phyloP scores from a whole-genome alignment of 2,797 vertebrate genomes.

The Megaceryle alcyon region DNA sequence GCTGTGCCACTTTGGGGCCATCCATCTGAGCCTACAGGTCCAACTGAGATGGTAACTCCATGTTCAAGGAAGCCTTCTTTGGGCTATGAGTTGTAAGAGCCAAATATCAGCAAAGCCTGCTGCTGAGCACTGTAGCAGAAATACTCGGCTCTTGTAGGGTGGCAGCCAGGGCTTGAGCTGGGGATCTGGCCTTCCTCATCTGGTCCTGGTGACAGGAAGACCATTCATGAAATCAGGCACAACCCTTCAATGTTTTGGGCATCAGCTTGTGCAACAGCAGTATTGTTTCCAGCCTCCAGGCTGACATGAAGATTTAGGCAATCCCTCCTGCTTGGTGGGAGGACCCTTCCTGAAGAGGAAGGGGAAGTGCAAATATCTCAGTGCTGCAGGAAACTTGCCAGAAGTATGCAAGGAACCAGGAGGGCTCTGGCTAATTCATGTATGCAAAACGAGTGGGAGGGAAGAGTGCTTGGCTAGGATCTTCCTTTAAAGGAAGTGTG shows the following conservation, averaged over 20 bases:
- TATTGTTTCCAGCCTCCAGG: constrained; percentile 38
- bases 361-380: background rate
- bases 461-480: background rate
- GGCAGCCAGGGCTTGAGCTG: background rate
- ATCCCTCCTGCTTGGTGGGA: background rate
- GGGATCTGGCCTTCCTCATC: constrained; percentile 12
- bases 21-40: rapidly evolving
- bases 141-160: background rate
- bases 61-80: background rate
- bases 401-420: background rate
- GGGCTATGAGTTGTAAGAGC: rapidly evolving
- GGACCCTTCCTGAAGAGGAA: background rate
- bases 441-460: background rate
- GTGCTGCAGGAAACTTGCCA: background rate
- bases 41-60: background rate
- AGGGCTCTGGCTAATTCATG: background rate
- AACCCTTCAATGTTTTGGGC: background rate
- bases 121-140: background rate
- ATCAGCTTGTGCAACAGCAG: background rate
- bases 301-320: constrained; percentile 30
- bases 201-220: constrained; percentile 17
- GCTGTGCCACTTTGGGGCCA: background rate
- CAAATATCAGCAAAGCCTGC: background rate
- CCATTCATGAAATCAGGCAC: constrained; percentile 12
- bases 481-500: background rate